Conservation (phyloP, 2,888 invertebrate species). For the Clitarchus hookeri region DNA sequence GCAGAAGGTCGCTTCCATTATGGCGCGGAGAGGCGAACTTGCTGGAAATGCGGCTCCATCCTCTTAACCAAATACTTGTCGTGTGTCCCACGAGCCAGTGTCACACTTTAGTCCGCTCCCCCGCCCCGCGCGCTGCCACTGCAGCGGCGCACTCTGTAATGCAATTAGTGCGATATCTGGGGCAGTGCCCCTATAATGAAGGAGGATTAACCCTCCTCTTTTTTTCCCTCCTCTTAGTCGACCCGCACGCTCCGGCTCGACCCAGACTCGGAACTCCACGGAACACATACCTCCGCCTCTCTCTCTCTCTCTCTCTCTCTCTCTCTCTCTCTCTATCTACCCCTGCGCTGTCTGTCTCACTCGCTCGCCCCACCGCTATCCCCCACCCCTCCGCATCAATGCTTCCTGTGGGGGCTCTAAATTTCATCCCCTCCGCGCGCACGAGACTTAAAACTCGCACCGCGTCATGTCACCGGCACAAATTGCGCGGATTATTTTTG, state of each 20-base stretch:
- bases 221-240: not conserved
- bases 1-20: too few relatives aligned
- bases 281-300: not conserved
- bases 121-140: not conserved
- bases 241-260: too few relatives aligned
- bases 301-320: not conserved
- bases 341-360: not conserved
- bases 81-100: not conserved
- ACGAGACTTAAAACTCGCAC: not conserved
- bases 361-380: not conserved
- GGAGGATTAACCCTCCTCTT: slow-evolving; percentile 20
- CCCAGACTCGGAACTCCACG: too few relatives aligned
- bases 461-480: not conserved
- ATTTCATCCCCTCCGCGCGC: not conserved
- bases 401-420: not conserved
- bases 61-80: slow-evolving; percentile 19
- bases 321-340: not conserved
- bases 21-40: too few relatives aligned
- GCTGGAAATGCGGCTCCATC: not conserved
- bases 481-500: not conserved
- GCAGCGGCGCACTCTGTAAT: slow-evolving; percentile 15
- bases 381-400: not conserved
- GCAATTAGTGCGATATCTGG: slow-evolving; percentile 23
- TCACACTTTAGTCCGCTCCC: not conserved
- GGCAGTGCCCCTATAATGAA: slow-evolving; percentile 26